phyloP scores from a whole-genome alignment of 2,888 invertebrate genomes.

The Sminthurides aquaticus region DNA sequence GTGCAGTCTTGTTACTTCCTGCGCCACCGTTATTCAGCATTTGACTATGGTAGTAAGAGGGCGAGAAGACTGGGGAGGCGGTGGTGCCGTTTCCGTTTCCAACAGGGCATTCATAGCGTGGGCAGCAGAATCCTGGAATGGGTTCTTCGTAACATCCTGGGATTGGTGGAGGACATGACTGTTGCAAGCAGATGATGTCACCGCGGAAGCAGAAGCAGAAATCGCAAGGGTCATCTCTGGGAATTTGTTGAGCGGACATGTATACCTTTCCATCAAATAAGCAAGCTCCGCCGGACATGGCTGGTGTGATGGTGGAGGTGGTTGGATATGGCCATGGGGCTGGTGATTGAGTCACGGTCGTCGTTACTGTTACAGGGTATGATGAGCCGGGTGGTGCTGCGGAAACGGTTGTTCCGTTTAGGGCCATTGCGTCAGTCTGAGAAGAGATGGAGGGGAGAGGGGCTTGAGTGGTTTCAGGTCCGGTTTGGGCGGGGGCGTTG shows the following conservation, averaged over 20 bases:
- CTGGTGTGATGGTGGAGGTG: conserved; percentile 40
- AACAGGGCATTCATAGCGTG: conserved; percentile 86
- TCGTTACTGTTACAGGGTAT: conserved; percentile 26
- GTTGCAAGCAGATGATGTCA: conserved; percentile 89
- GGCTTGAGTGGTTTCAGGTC: conserved; percentile 38
- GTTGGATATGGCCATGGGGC: conserved; percentile 39
- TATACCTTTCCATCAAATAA: conserved; percentile 86
- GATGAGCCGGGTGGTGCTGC: conserved; percentile 12
- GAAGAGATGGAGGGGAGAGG: conserved; percentile 8
- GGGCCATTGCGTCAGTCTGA: conserved; percentile 10
- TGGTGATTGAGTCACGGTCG: conserved; percentile 39
- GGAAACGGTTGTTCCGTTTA: conserved; percentile 6
- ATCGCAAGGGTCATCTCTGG: conserved; percentile 87
- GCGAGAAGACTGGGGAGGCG: conserved; percentile 83
- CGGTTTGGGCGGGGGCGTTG: conserved; percentile 21
- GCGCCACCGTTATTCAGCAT: conserved; percentile 33
- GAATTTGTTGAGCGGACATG: conserved; percentile 90
- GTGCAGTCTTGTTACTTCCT: conserved; percentile 45
- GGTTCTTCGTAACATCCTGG: conserved; percentile 85
- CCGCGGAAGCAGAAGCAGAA: conserved; percentile 96
- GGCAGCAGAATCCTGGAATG: conserved; percentile 89
- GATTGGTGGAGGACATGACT: conserved; percentile 90
- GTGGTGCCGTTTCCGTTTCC: conserved; percentile 72
- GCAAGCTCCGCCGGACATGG: conserved; percentile 81
- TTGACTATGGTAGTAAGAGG: conserved; percentile 42